These are phyloP conservation scores for Corythucha ciliata DNA, from an alignment of 2,888 invertebrate genomes.

Conservation along the genomic window DNA sequence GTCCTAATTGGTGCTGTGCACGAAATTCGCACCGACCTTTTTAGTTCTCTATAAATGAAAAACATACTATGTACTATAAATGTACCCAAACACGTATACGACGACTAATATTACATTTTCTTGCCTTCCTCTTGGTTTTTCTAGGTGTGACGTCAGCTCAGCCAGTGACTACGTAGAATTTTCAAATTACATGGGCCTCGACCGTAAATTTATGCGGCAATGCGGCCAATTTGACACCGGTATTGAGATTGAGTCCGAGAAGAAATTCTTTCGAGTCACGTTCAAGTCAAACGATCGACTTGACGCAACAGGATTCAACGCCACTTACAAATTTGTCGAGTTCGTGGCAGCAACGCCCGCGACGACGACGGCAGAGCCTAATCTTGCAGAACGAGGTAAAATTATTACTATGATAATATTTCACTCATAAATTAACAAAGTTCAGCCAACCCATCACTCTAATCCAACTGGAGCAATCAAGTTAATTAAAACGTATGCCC, in stretches of 20 bases:
- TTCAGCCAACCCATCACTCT: background rate
- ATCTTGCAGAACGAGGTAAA: background rate
- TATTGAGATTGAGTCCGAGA: slow-evolving; percentile 75
- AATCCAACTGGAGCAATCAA: background rate
- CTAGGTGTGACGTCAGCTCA: slow-evolving; percentile 79
- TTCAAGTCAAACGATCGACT: slow-evolving; percentile 89
- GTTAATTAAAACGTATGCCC: no score
- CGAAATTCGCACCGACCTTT: no score
- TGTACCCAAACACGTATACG: no score
- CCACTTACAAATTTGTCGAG: slow-evolving; percentile 76
- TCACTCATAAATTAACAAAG: background rate
- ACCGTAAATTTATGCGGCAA: slow-evolving; percentile 78
- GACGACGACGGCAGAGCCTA: slow-evolving; percentile 30
- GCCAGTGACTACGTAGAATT: slow-evolving; percentile 95
- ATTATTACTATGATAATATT: background rate
- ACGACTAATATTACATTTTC: no score
- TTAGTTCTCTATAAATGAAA: no score
- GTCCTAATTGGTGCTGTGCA: no score
- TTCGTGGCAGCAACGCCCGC: slow-evolving; percentile 40
- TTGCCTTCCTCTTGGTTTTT: no score
- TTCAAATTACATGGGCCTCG: slow-evolving; percentile 84
- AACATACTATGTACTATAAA: no score
- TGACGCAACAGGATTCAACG: slow-evolving; percentile 90
- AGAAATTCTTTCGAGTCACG: slow-evolving; percentile 87
- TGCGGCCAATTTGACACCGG: slow-evolving; percentile 71